Conservation (phyloP, 2,888 invertebrate genomes). For the Octonoba sinensis region DNA sequence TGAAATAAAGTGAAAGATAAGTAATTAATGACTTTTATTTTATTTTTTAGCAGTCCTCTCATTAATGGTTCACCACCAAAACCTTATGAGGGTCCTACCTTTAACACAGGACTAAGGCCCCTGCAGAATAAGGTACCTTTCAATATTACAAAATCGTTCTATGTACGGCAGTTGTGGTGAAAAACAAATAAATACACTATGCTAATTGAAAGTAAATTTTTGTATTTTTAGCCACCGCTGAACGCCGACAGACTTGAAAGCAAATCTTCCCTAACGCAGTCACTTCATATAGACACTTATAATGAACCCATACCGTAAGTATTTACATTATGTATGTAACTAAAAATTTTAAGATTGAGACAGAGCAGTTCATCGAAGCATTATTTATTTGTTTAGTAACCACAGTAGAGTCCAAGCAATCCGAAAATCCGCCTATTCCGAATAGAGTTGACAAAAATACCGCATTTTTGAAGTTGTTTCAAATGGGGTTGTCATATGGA, state of each 20-base stretch:
- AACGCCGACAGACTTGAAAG: slow-evolving; percentile 27
- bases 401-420: too few species aligned
- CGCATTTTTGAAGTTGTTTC: too few species aligned
- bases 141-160: not conserved
- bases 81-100: slow-evolving; percentile 33
- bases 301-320: slow-evolving; percentile 89
- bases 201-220: not conserved
- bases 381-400: too few species aligned
- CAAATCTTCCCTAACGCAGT: slow-evolving; percentile 76
- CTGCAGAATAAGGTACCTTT: slow-evolving; percentile 40
- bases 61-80: slow-evolving; percentile 49
- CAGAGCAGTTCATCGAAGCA: too few species aligned
- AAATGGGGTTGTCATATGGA: too few species aligned
- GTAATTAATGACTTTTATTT: not conserved
- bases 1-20: too few species aligned
- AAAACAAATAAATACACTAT: too few species aligned
- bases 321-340: not conserved
- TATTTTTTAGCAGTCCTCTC: slow-evolving; percentile 35
- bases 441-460: too few species aligned
- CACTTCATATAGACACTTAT: slow-evolving; percentile 88
- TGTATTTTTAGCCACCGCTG: slow-evolving; percentile 36
- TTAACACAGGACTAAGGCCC: slow-evolving; percentile 38
- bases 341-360: too few species aligned
- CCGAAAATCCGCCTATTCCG: too few species aligned
- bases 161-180: not conserved